A percentile compares a stretch with the other conserved stretches of the same genome.
Evolutionary conservation across 2,797 vertebrate genomes (phyloP).

Genomic region (Galago senegalensis): DNA sequence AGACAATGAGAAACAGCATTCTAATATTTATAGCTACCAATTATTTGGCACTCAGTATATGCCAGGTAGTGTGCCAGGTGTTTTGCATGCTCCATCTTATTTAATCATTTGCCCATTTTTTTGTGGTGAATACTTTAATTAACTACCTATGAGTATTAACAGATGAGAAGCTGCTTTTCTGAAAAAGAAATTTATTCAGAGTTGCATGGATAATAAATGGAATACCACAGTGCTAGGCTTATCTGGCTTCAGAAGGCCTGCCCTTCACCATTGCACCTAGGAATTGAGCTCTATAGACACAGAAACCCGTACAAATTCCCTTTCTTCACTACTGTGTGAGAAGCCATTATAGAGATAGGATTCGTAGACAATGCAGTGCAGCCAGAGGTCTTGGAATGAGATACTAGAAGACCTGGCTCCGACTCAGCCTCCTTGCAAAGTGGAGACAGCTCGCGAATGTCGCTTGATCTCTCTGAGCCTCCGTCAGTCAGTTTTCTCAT

Average conservation of each 20-base stretch:
- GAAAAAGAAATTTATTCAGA: neutral
- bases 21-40: constrained; percentile 34
- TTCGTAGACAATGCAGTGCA: neutral
- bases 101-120: neutral
- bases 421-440: neutral
- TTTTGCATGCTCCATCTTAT: neutral
- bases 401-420: neutral
- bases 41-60: constrained; percentile 30
- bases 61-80: neutral
- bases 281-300: neutral
- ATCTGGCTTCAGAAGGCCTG: neutral
- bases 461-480: neutral
- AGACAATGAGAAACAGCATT: constrained; percentile 41
- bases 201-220: neutral
- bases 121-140: neutral
- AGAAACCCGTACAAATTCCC: neutral
- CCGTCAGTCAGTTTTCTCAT: neutral
- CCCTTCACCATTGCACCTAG: neutral
- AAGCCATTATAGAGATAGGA: neutral
- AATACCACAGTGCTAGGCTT: neutral
- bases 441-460: neutral
- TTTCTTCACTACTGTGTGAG: neutral
- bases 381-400: neutral
- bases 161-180: constrained; percentile 4
- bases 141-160: neutral